Conservation (phyloP, 2,888 invertebrate species). For the Polydesmus complanatus region DNA sequence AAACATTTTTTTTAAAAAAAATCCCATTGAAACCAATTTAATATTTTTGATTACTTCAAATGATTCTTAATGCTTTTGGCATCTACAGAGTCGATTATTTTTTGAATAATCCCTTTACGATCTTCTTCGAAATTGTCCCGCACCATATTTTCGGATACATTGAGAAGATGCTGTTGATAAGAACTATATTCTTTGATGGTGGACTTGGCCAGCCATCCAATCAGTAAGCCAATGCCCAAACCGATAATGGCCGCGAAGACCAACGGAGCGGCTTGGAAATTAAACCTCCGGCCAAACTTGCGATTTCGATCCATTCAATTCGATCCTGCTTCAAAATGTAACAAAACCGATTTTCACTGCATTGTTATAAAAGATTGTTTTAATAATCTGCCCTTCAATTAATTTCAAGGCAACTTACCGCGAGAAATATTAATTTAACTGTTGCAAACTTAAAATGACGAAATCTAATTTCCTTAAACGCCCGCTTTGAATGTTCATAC, state of each 20-base stretch:
- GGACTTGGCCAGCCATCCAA: neutral
- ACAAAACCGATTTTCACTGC: too few relatives aligned
- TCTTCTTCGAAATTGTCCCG: neutral
- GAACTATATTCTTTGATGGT: neutral
- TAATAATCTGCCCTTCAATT: too few relatives aligned
- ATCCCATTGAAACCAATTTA: neutral
- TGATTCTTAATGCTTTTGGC: neutral
- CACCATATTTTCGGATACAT: neutral
- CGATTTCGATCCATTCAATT: neutral
- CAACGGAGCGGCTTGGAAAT: neutral
- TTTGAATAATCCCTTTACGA: neutral
- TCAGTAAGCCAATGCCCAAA: neutral
- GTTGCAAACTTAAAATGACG: too few relatives aligned
- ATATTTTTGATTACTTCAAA: neutral
- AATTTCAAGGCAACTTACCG: too few relatives aligned
- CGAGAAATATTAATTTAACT: too few relatives aligned
- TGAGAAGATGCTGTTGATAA: neutral
- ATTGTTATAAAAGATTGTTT: too few relatives aligned
- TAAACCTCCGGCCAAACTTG: too few relatives aligned
- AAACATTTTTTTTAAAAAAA: neutral
- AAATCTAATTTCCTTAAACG: too few relatives aligned
- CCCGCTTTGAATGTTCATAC: too few relatives aligned
- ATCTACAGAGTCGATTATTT: constrained; percentile 1
- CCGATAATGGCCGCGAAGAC: constrained; percentile 3
- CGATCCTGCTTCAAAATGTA: neutral